phyloP scores from a whole-genome alignment of 2,888 invertebrate species.

The Andricus curvator region DNA sequence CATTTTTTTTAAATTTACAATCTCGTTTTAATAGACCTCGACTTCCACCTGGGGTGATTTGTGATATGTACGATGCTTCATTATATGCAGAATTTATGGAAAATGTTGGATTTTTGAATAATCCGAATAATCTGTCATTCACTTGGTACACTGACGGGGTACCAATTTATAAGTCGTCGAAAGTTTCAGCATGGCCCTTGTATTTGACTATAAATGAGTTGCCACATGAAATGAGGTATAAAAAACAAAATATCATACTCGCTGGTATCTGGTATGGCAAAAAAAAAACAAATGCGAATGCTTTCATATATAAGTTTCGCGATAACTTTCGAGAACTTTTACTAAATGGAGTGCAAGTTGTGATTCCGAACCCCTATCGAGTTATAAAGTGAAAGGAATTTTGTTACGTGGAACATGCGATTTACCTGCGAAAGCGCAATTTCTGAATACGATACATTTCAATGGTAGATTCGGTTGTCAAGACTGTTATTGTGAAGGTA shows the following conservation, averaged over 20 bases:
- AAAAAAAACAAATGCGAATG: slow-evolving; percentile 50
- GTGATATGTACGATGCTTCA: slow-evolving; percentile 35
- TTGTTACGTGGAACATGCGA: background rate
- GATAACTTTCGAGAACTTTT: background rate
- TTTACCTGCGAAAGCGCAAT: background rate
- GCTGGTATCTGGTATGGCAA: slow-evolving; percentile 51
- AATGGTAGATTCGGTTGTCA: background rate
- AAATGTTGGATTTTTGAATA: slow-evolving; percentile 21
- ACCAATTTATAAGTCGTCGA: slow-evolving; percentile 35
- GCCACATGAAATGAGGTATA: slow-evolving; percentile 40
- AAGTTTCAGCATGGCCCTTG: slow-evolving; percentile 22
- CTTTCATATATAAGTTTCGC: slow-evolving; percentile 42
- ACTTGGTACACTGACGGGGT: slow-evolving; percentile 48
- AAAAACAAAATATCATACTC: slow-evolving; percentile 51
- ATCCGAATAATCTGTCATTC: slow-evolving; percentile 45
- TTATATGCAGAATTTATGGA: slow-evolving; percentile 34
- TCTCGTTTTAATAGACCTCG: slow-evolving; percentile 30
- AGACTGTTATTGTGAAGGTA: background rate
- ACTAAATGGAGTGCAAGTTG: background rate
- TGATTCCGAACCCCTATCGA: background rate
- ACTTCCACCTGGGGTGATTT: slow-evolving; percentile 1
- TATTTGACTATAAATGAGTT: slow-evolving; percentile 38
- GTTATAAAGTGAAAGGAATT: background rate
- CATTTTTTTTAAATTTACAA: slow-evolving; percentile 19
- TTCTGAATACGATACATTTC: background rate